Evolutionary conservation across 2,797 vertebrate species (phyloP).

Genomic region (Lutjanus campechanus): DNA sequence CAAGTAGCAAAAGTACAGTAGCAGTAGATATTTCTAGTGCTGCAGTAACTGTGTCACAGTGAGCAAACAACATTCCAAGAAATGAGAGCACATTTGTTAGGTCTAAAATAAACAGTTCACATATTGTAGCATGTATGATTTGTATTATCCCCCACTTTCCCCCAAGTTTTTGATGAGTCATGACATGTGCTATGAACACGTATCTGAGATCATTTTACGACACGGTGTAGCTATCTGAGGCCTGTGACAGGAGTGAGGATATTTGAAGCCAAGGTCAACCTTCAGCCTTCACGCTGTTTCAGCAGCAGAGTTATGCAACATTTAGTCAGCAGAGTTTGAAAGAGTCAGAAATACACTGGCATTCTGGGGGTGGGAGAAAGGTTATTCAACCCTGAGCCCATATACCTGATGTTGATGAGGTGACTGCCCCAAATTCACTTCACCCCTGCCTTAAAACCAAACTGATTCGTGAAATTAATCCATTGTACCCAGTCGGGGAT

Average conservation of each 20-base stretch:
- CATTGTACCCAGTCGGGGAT: neutral
- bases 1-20: neutral
- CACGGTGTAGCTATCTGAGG: neutral
- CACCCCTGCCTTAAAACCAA: neutral
- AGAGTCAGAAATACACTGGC: slow-evolving; percentile 21
- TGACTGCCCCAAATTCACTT: slow-evolving; percentile 15
- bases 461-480: neutral
- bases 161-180: slow-evolving; percentile 22
- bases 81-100: neutral
- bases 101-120: neutral
- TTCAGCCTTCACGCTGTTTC: slow-evolving; percentile 48
- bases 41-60: neutral
- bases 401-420: slow-evolving; percentile 32
- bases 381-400: slow-evolving; percentile 34
- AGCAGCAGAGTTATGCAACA: slow-evolving; percentile 54
- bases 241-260: slow-evolving; percentile 35
- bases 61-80: neutral
- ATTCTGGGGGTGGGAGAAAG: slow-evolving; percentile 15
- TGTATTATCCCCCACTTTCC: neutral
- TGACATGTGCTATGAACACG: slow-evolving; percentile 20
- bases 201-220: slow-evolving; percentile 6
- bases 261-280: slow-evolving; percentile 58
- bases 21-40: neutral
- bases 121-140: neutral
- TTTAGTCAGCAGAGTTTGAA: slow-evolving; percentile 31